Percentiles rank a stretch among this genome's conserved stretches.
Conservation (phyloP, 2,113 vertebrate species). For the Sylvia atricapilla region DNA sequence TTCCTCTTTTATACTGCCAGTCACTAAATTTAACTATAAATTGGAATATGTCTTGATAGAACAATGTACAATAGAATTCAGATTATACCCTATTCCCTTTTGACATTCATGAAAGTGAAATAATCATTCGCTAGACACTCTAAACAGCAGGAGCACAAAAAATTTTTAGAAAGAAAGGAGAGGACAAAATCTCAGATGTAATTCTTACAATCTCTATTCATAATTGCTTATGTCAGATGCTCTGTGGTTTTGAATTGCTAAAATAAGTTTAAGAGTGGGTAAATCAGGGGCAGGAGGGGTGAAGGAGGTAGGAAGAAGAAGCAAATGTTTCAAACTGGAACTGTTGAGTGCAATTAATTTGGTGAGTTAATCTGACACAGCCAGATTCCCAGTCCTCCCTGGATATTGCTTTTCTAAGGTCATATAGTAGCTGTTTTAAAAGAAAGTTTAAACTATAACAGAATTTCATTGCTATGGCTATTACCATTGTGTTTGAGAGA, state of each 20-base stretch:
- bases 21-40: background rate
- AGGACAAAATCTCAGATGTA: background rate
- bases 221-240: background rate
- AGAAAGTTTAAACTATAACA: background rate
- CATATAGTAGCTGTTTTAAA: background rate
- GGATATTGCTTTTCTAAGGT: background rate
- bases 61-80: background rate
- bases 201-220: background rate
- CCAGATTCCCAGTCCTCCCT: background rate
- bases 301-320: background rate
- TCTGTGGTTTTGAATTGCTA: background rate
- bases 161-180: background rate
- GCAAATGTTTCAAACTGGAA: background rate
- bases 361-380: background rate
- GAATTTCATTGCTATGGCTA: background rate
- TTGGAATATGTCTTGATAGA: background rate
- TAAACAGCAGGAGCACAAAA: background rate
- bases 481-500: background rate
- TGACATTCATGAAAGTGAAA: background rate
- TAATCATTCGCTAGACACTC: background rate
- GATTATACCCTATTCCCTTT: background rate
- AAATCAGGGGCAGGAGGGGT: rapidly evolving
- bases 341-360: background rate
- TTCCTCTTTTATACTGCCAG: background rate
- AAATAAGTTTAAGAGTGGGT: background rate